Evolutionary conservation across 2,888 invertebrate species (phyloP).

Genomic region (Cyaniris semiargus): DNA sequence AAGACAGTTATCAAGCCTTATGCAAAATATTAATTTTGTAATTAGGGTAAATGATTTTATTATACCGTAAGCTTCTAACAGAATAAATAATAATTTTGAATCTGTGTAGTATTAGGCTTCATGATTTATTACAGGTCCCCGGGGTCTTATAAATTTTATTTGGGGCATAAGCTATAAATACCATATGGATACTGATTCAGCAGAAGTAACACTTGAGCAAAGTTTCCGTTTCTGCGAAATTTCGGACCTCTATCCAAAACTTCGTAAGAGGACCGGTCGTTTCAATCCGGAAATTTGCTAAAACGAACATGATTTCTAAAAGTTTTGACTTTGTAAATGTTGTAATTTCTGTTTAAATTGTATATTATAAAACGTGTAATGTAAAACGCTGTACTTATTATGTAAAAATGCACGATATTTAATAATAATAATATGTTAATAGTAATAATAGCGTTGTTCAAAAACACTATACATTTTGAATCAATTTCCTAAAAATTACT

Average conservation of each 20-base stretch:
- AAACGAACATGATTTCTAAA: slow-evolving; percentile 4
- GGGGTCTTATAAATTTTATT: slow-evolving; percentile 6
- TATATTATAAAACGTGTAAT: no score
- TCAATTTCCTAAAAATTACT: neutral
- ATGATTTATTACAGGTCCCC: neutral
- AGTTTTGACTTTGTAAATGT: neutral
- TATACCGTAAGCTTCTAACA: neutral
- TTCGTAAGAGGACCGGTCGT: slow-evolving; percentile 3
- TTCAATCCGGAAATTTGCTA: neutral
- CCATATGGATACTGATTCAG: slow-evolving; percentile 23
- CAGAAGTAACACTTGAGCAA: slow-evolving; percentile 13
- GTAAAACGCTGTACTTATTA: no score
- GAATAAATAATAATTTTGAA: slow-evolving; percentile 1
- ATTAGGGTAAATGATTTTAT: neutral
- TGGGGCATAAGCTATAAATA: neutral
- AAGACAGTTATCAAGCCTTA: neutral
- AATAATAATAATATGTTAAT: no score
- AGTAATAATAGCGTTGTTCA: no score
- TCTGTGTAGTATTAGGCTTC: neutral
- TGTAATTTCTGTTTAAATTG: no score
- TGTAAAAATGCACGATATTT: no score
- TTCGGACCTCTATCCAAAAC: slow-evolving; percentile 4
- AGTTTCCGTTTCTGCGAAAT: slow-evolving; percentile 13
- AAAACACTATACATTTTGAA: no score
- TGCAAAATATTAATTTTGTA: neutral